A percentile compares a stretch with the other conserved stretches of the same genome.
Evolutionary conservation across 2,113 vertebrate species (phyloP).

Genomic region (Ammospiza caudacuta): DNA sequence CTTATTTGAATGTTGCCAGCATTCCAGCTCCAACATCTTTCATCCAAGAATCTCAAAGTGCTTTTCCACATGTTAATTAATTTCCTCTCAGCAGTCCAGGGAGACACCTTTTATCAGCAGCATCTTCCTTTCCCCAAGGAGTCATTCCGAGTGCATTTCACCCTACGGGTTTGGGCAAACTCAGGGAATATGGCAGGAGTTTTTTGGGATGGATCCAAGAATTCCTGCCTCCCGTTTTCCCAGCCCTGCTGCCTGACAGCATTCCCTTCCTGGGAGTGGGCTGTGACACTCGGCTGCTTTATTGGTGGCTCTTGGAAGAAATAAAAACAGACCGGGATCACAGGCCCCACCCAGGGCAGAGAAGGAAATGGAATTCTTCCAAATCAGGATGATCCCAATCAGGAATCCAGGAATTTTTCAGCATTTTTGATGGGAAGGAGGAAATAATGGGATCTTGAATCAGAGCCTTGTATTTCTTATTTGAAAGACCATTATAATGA

Average conservation of each 20-base stretch:
- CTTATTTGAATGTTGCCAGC: slow-evolving; percentile 24
- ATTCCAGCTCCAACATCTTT: slow-evolving; percentile 24
- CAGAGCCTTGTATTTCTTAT: no score
- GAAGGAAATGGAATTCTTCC: background rate
- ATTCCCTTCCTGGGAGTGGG: background rate
- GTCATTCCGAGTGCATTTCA: background rate
- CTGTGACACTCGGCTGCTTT: background rate
- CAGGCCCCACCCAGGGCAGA: background rate
- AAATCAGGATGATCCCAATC: background rate
- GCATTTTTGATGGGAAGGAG: background rate
- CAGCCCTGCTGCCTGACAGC: background rate
- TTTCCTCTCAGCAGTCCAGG: background rate
- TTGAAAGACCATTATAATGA: background rate
- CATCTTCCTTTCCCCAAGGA: background rate
- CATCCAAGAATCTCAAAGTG: slow-evolving; percentile 30
- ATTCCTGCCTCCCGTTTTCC: background rate
- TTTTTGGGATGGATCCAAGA: background rate
- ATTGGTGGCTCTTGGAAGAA: background rate
- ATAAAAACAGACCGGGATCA: background rate
- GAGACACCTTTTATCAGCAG: background rate
- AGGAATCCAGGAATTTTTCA: background rate
- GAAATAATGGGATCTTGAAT: background rate
- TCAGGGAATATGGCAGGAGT: background rate
- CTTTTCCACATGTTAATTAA: slow-evolving; percentile 42
- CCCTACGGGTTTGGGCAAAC: background rate